phyloP scores from a whole-genome alignment of 2,113 vertebrate species.

The Gobio gobio region DNA sequence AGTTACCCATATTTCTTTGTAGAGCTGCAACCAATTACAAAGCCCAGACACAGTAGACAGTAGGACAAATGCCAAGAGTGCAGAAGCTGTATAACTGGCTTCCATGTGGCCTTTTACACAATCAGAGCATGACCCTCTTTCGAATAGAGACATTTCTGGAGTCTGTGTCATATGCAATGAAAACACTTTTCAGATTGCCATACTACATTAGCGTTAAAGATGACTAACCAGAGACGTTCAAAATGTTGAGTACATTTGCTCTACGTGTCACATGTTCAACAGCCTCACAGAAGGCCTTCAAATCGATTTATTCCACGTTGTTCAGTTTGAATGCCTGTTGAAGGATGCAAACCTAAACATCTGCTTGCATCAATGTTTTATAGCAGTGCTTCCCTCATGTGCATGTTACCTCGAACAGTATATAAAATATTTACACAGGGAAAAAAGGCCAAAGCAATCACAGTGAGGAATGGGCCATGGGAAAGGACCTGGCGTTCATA shows the following conservation, averaged over 20 bases:
- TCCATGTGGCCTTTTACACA: conserved; percentile 20
- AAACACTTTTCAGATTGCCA: not conserved
- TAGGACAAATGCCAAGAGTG: conserved; percentile 32
- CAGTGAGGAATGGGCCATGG: conserved; percentile 57
- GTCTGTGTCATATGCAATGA: not conserved
- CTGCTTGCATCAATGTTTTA: conserved; percentile 73
- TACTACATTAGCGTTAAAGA: not conserved
- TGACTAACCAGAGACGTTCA: not conserved
- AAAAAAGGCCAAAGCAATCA: conserved; percentile 60
- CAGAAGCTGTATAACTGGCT: conserved; percentile 10
- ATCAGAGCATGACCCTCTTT: not conserved
- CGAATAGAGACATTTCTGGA: not conserved
- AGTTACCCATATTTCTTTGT: conserved; percentile 41
- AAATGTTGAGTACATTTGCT: not conserved
- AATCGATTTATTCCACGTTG: conserved; percentile 54
- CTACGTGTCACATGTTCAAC: conserved; percentile 14
- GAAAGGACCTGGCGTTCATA: conserved; percentile 28
- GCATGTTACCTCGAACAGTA: conserved; percentile 60
- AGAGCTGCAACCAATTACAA: conserved; percentile 40
- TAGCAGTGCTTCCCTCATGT: conserved; percentile 61
- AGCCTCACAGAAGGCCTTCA: not conserved
- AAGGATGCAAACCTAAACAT: conserved; percentile 69
- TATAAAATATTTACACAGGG: conserved; percentile 73
- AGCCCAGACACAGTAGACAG: conserved; percentile 2
- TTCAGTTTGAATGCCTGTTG: conserved; percentile 29